A percentile compares a stretch with the other conserved stretches of the same genome.
Conservation (phyloP, 2,113 vertebrate genomes). For the Syngnathus scovelli region DNA sequence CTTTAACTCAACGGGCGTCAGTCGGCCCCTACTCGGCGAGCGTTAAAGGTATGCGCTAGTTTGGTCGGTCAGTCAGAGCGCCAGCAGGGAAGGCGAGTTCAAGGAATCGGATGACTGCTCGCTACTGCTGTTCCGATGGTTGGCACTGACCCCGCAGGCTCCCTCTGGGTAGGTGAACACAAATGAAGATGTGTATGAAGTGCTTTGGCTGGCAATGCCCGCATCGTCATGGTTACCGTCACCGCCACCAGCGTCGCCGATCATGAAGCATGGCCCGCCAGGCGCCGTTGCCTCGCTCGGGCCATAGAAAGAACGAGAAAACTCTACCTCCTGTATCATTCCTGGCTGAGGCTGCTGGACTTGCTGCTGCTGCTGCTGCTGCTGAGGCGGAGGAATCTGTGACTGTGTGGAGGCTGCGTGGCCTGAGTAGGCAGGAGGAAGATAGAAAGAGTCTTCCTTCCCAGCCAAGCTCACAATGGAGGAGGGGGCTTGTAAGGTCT, state of each 20-base stretch:
- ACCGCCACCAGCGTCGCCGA: constrained; percentile 61
- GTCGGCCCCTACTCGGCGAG: constrained; percentile 43
- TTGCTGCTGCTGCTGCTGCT: constrained; percentile 59
- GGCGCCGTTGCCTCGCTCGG: constrained; percentile 72
- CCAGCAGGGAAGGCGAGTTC: constrained; percentile 92
- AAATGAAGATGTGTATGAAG: constrained; percentile 98
- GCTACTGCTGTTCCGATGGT: constrained; percentile 93
- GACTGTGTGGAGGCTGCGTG: constrained; percentile 66
- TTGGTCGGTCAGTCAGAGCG: constrained; percentile 79
- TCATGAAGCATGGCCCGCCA: constrained; percentile 77
- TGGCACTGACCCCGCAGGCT: constrained; percentile 85
- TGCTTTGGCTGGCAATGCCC: constrained; percentile 76
- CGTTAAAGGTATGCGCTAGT: constrained; percentile 24
- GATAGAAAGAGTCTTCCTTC: constrained; percentile 83
- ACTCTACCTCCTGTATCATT: constrained; percentile 86
- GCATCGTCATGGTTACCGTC: constrained; percentile 71
- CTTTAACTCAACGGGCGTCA: constrained; percentile 15
- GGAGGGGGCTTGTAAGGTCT: constrained; percentile 54
- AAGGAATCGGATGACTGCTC: constrained; percentile 92
- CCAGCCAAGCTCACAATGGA: constrained; percentile 74
- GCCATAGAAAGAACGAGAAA: constrained; percentile 88
- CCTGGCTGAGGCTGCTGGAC: constrained; percentile 64
- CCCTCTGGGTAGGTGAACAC: constrained; percentile 99
- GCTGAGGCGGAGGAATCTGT: constrained; percentile 66
- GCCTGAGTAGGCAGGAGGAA: constrained; percentile 73